These are phyloP conservation scores for Embiotoca jacksoni DNA, from an alignment of 2,113 vertebrate species.

Conservation along the genomic window DNA sequence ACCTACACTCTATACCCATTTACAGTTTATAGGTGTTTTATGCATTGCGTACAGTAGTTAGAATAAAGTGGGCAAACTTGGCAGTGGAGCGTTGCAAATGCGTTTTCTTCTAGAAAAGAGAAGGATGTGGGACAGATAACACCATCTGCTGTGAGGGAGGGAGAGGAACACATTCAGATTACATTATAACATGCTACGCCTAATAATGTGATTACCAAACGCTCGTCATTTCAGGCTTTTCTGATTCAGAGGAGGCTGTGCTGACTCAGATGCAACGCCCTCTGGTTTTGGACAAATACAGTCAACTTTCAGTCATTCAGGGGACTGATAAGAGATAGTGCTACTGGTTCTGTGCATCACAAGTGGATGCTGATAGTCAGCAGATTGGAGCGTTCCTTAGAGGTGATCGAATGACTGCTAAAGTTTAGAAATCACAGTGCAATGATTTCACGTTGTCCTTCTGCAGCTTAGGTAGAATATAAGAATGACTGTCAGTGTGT, in stretches of 20 bases:
- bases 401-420: not conserved
- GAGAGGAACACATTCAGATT: conserved; percentile 5
- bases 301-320: conserved; percentile 9
- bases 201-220: conserved; percentile 39
- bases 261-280: conserved; percentile 5
- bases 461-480: not conserved
- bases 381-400: not conserved
- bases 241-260: not conserved
- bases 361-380: conserved; percentile 8
- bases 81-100: not conserved
- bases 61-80: not conserved
- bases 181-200: conserved; percentile 7
- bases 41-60: too few species aligned
- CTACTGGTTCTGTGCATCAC: not conserved
- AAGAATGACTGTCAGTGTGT: not conserved
- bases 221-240: conserved; percentile 30
- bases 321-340: not conserved
- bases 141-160: not conserved
- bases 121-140: conserved; percentile 3
- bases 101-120: not conserved
- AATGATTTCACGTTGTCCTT: not conserved
- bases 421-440: not conserved
- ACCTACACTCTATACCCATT: not conserved
- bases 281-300: not conserved
- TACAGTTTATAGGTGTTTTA: not conserved